Conservation (phyloP, 2,113 vertebrate species). For the Arenaria interpres region DNA sequence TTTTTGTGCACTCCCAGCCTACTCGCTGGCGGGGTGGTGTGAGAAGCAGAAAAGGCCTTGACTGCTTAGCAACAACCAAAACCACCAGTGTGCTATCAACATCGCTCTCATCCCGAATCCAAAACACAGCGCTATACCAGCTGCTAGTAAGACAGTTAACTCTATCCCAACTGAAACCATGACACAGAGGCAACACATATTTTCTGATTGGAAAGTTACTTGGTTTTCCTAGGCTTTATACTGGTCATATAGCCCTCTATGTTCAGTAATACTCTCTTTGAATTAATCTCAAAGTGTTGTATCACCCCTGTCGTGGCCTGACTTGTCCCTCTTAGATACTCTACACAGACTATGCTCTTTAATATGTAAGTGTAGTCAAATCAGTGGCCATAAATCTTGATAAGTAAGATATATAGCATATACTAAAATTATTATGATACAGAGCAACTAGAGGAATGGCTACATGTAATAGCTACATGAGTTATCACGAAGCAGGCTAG, state of each 20-base stretch:
- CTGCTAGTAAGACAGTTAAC: background rate
- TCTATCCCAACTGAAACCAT: background rate
- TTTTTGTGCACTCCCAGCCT: background rate
- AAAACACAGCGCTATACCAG: background rate
- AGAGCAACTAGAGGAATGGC: background rate
- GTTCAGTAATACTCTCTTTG: background rate
- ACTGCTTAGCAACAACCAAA: background rate
- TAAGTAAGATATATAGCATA: background rate
- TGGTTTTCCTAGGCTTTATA: background rate
- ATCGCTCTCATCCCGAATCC: background rate
- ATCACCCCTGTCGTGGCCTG: background rate
- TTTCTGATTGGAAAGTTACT: background rate
- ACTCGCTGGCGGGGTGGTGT: background rate
- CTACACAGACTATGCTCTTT: background rate
- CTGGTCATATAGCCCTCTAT: too few relatives aligned
- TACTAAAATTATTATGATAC: background rate
- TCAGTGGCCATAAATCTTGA: background rate
- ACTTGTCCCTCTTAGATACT: background rate
- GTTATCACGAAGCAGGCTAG: background rate
- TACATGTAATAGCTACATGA: background rate
- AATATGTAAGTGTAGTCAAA: background rate
- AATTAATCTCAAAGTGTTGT: background rate
- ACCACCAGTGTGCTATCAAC: background rate
- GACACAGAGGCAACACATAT: fast-evolving
- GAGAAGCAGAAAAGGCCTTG: background rate